phyloP scores from a whole-genome alignment of 64 coral and sea anemone genomes.

The Montipora sp. region DNA sequence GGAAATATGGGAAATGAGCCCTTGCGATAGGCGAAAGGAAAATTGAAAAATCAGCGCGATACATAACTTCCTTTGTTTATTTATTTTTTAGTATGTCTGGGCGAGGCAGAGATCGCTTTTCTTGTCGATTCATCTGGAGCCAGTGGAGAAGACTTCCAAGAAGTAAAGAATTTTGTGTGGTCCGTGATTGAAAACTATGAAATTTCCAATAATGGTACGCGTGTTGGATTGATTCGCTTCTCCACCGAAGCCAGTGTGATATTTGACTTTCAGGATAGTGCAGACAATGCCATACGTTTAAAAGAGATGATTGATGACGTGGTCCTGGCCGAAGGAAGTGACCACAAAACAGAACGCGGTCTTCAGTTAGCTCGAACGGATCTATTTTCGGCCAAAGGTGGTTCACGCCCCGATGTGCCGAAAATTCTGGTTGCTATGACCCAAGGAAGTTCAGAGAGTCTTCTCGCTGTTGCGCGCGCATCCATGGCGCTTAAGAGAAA shows the following conservation, averaged over 20 bases:
- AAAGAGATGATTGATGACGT: slow-evolving; percentile 52
- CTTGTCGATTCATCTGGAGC: slow-evolving; percentile 62
- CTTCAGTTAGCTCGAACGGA: slow-evolving; percentile 39
- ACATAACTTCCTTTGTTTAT: not conserved
- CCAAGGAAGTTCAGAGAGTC: slow-evolving; percentile 30
- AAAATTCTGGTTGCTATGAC: slow-evolving; percentile 60
- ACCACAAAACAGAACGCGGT: slow-evolving; percentile 30
- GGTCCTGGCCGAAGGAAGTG: slow-evolving; percentile 23
- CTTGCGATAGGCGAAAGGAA: too few species aligned
- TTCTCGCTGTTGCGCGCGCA: slow-evolving; percentile 26
- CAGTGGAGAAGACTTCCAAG: slow-evolving; percentile 33
- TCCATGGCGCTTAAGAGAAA: slow-evolving; percentile 35
- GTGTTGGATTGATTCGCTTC: slow-evolving; percentile 69
- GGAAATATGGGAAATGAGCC: too few species aligned
- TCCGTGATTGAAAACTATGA: slow-evolving; percentile 50
- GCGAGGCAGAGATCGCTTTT: slow-evolving; percentile 65
- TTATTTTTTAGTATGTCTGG: slow-evolving; percentile 52
- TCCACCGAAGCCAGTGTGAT: slow-evolving; percentile 38
- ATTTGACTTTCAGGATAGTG: slow-evolving; percentile 63
- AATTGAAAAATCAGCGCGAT: too few species aligned
- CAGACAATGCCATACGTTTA: not conserved
- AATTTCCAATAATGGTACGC: slow-evolving; percentile 55
- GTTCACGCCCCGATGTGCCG: slow-evolving; percentile 17
- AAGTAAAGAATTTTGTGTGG: slow-evolving; percentile 76
- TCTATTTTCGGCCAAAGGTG: slow-evolving; percentile 39